Evolutionary conservation across 2,113 vertebrate species (phyloP).

Genomic region (Castor canadensis): DNA sequence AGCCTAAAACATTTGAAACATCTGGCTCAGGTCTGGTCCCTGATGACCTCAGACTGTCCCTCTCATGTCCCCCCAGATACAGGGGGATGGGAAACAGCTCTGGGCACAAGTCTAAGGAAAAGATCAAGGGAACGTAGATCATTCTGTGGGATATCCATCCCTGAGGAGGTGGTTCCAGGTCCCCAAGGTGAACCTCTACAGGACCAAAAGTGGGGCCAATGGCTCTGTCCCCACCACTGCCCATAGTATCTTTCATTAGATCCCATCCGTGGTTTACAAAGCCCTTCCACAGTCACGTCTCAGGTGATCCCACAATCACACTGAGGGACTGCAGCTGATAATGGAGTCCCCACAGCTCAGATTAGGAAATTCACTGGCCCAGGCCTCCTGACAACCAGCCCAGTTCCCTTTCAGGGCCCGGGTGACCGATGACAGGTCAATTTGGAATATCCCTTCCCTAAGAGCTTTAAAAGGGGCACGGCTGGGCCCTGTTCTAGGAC

Average conservation of each 20-base stretch:
- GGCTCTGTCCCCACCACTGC: accelerated
- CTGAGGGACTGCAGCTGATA: background rate
- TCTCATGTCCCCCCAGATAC: background rate
- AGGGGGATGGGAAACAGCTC: background rate
- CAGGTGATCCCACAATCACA: background rate
- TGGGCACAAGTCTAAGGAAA: background rate
- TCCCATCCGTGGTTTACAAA: background rate
- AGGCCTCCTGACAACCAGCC: background rate
- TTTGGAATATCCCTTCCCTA: no score
- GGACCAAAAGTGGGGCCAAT: background rate
- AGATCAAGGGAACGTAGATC: background rate
- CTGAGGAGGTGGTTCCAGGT: background rate
- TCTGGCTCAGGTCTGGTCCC: background rate
- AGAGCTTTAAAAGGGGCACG: background rate
- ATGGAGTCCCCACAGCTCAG: background rate
- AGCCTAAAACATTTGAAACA: background rate
- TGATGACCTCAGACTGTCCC: background rate
- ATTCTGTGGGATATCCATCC: background rate
- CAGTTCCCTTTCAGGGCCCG: background rate
- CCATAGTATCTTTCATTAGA: accelerated
- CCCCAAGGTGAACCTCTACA: background rate
- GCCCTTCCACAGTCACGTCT: background rate
- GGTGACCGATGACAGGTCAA: background rate
- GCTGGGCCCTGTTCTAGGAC: background rate
- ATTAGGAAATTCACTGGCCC: background rate